Conservation (phyloP, 2,888 invertebrate species). For the Hypomecis atomaria region DNA sequence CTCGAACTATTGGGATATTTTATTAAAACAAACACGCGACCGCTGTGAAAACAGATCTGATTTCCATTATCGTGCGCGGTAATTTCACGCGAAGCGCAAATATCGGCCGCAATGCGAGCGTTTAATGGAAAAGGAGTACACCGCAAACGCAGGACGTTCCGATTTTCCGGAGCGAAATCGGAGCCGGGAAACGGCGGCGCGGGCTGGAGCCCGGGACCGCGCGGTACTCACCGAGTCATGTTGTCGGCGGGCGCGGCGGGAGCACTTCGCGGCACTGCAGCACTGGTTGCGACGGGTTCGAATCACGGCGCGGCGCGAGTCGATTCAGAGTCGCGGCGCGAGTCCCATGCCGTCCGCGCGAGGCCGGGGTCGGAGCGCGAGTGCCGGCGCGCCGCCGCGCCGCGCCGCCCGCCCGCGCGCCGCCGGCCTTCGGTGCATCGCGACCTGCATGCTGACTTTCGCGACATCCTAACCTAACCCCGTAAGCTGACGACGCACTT, state of each 20-base stretch:
- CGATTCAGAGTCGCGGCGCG: conserved; percentile 53
- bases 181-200: conserved; percentile 45
- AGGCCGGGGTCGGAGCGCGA: conserved; percentile 71
- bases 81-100: conserved; percentile 35
- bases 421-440: conserved; percentile 33
- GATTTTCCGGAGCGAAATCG: conserved; percentile 61
- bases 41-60: conserved; percentile 41
- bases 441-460: conserved; percentile 35
- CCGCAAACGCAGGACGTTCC: conserved; percentile 45
- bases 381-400: conserved; percentile 52
- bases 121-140: conserved; percentile 39
- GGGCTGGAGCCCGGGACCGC: not conserved
- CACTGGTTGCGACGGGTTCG: conserved; percentile 46
- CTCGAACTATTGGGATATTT: conserved; percentile 42
- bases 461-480: conserved; percentile 38
- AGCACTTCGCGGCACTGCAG: conserved; percentile 41
- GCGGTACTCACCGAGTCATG: conserved; percentile 60
- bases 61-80: conserved; percentile 39
- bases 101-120: conserved; percentile 38
- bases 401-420: conserved; percentile 39
- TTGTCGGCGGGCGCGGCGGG: conserved; percentile 35
- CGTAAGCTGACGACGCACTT: conserved; percentile 13
- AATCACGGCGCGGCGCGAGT: conserved; percentile 65
- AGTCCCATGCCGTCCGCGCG: conserved; percentile 69
- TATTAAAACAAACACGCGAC: conserved; percentile 42